Percentiles rank a stretch among this genome's conserved stretches.
These are phyloP conservation scores for Troglohyphantes excavatus DNA, from an alignment of 2,888 invertebrate species.

Conservation along the genomic window DNA sequence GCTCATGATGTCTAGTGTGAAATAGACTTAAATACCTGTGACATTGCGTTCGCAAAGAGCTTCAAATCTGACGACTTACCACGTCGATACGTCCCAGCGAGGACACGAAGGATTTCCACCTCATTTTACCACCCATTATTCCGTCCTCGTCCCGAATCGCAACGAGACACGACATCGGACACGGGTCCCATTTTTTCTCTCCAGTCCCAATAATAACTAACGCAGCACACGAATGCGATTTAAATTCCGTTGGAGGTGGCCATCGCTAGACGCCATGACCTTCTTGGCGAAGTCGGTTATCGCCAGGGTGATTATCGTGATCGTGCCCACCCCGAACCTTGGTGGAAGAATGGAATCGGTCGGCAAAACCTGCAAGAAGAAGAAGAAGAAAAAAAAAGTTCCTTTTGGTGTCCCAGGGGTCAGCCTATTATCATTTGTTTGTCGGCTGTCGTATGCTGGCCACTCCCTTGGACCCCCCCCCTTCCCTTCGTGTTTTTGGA, in stretches of 20 bases:
- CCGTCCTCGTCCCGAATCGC: constrained; percentile 45
- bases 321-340: constrained; percentile 64
- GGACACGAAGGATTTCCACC: not conserved
- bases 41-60: too few species aligned
- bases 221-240: constrained; percentile 53
- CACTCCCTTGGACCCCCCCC: constrained; percentile 64
- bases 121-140: not conserved
- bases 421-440: constrained; percentile 78
- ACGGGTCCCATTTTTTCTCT: constrained; percentile 4
- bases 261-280: constrained; percentile 63
- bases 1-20: too few species aligned
- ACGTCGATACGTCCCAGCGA: too few species aligned
- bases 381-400: constrained; percentile 46
- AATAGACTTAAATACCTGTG: too few species aligned
- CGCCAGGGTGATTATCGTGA: constrained; percentile 76
- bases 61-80: too few species aligned
- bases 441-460: constrained; percentile 72
- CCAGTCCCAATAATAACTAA: not conserved
- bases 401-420: constrained; percentile 69
- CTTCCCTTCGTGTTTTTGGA: not conserved
- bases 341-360: constrained; percentile 41
- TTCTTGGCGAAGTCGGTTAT: constrained; percentile 68
- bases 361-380: too few species aligned
- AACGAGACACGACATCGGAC: constrained; percentile 25
- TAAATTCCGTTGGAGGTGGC: constrained; percentile 66